phyloP scores from a whole-genome alignment of 2,797 vertebrate genomes.

The Enteromius radiatus region DNA sequence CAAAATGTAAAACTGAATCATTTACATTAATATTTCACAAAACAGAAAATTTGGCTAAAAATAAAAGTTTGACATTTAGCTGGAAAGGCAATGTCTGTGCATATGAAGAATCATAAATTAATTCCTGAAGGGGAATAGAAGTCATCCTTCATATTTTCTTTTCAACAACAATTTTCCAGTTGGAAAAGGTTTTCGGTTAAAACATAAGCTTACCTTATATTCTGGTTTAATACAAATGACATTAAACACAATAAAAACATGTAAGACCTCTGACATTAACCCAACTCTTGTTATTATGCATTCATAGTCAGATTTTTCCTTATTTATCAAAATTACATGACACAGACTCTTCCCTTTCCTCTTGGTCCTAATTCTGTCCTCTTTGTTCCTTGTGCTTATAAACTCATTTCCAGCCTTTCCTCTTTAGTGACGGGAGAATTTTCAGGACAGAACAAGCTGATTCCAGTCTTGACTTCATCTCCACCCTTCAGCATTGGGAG shows the following conservation, averaged over 20 bases:
- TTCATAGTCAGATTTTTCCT: conserved; percentile 27
- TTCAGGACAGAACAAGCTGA: conserved; percentile 14
- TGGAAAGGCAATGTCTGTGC: conserved; percentile 14
- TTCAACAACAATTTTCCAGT: conserved; percentile 6
- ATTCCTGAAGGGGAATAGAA: background rate
- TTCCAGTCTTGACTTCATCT: conserved; percentile 34
- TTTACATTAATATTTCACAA: conserved; percentile 1
- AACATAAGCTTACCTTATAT: background rate
- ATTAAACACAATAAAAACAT: conserved; percentile 1
- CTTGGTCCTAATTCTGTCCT: conserved; percentile 38
- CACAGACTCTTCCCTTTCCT: conserved; percentile 36
- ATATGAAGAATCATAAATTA: conserved; percentile 28
- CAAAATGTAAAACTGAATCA: conserved; percentile 38
- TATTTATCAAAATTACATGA: conserved; percentile 23
- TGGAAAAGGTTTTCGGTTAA: conserved; percentile 1
- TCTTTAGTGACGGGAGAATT: conserved; percentile 26
- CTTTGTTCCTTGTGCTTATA: conserved; percentile 40
- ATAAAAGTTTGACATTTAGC: background rate
- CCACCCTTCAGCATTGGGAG: conserved; percentile 33
- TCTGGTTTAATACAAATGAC: background rate
- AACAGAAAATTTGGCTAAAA: background rate
- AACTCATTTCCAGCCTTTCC: conserved; percentile 50
- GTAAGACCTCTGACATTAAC: conserved; percentile 17
- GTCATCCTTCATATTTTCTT: conserved; percentile 26
- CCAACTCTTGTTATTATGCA: background rate